phyloP scores from a whole-genome alignment of 2,797 vertebrate genomes.

The Triplophysa yarkandensis region DNA sequence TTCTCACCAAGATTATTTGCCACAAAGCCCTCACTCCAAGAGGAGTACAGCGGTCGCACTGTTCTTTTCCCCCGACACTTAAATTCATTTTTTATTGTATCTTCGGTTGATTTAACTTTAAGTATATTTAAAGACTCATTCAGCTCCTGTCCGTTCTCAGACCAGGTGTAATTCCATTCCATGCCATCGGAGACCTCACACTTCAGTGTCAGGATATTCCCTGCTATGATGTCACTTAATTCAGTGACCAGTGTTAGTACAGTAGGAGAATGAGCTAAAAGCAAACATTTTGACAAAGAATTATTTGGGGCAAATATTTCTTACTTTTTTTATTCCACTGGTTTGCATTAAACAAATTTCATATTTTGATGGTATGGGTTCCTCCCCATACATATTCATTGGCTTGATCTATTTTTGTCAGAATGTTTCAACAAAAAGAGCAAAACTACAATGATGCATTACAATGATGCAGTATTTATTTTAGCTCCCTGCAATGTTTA shows the following conservation, averaged over 20 bases:
- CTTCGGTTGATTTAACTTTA: conserved; percentile 59
- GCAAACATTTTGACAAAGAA: background rate
- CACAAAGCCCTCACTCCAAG: conserved; percentile 53
- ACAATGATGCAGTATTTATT: too few relatives aligned
- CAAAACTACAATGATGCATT: too few relatives aligned
- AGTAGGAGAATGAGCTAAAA: conserved; percentile 65
- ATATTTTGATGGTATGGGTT: too few relatives aligned
- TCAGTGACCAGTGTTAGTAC: conserved; percentile 65
- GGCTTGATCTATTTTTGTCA: too few relatives aligned
- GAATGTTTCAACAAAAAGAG: too few relatives aligned
- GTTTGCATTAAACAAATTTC: too few relatives aligned
- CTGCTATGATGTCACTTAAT: conserved; percentile 71
- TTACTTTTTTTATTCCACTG: too few relatives aligned
- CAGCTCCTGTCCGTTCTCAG: background rate
- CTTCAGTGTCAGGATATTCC: conserved; percentile 67
- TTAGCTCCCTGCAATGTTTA: too few relatives aligned
- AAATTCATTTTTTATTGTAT: conserved; percentile 66
- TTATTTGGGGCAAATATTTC: too few relatives aligned
- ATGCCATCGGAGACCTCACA: conserved; percentile 61
- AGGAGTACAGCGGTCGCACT: conserved; percentile 62
- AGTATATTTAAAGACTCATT: background rate
- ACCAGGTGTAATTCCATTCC: conserved; percentile 75
- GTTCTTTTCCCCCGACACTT: conserved; percentile 63
- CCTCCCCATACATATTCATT: too few relatives aligned
- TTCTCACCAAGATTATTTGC: conserved; percentile 75